A percentile compares a stretch with the other conserved stretches of the same genome.
phyloP scores from a whole-genome alignment of 2,113 vertebrate species.

The Hypomesus transpacificus region DNA sequence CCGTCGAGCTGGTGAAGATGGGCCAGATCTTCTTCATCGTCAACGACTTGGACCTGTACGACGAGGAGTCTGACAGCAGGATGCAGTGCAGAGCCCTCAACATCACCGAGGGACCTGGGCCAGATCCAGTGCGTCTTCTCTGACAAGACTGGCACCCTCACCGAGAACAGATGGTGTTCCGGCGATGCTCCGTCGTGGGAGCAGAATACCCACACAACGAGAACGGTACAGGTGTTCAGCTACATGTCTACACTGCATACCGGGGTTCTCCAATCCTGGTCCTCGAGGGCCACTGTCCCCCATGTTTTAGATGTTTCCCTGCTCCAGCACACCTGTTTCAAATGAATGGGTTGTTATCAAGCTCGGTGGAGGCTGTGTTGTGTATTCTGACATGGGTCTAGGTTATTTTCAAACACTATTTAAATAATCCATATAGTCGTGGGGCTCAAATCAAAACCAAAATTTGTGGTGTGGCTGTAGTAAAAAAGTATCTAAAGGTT shows the following conservation, averaged over 20 bases:
- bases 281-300: too few species aligned
- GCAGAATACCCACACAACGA: slow-evolving; percentile 88
- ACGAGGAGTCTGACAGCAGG: slow-evolving; percentile 81
- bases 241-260: background rate
- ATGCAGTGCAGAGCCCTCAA: slow-evolving; percentile 90
- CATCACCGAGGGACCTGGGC: slow-evolving; percentile 92
- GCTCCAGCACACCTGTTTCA: too few species aligned
- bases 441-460: too few species aligned
- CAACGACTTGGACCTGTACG: slow-evolving; percentile 86
- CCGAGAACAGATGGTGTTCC: slow-evolving; percentile 98
- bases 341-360: too few species aligned
- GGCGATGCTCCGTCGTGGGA: slow-evolving; percentile 87
- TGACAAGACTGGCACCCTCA: slow-evolving; percentile 96
- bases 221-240: slow-evolving; percentile 70
- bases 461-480: too few species aligned
- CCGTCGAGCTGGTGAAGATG: slow-evolving; percentile 92
- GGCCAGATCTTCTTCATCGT: slow-evolving; percentile 93
- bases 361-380: too few species aligned
- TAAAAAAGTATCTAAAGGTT: too few species aligned
- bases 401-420: too few species aligned
- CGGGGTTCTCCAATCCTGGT: too few species aligned
- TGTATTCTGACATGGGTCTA: too few species aligned
- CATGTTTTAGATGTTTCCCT: too few species aligned
- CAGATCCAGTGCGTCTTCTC: slow-evolving; percentile 95
- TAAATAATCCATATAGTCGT: too few species aligned